Conservation (phyloP, 2,797 vertebrate genomes). For the Ciconia nigra region DNA sequence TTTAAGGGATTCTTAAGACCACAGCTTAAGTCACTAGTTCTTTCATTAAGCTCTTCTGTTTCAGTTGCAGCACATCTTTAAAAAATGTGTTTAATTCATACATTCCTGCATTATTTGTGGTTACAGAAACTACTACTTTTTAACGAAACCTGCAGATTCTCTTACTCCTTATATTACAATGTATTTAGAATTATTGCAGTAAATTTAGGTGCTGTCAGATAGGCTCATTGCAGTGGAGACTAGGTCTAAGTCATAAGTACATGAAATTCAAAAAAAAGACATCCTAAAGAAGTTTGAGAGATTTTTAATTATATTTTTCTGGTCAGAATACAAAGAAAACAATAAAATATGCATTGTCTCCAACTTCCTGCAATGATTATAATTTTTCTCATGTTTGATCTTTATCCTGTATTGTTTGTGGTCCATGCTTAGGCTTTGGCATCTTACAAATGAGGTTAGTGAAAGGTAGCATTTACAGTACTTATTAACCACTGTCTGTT, state of each 20-base stretch:
- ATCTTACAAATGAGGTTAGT: background rate
- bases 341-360: background rate
- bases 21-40: background rate
- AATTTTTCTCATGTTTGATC: background rate
- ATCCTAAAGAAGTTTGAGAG: background rate
- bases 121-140: background rate
- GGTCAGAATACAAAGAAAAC: background rate
- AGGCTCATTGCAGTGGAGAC: background rate
- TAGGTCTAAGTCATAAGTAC: background rate
- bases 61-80: background rate
- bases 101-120: background rate
- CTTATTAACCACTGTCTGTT: slow-evolving; percentile 18
- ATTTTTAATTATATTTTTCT: background rate
- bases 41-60: background rate
- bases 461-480: background rate
- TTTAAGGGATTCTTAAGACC: background rate
- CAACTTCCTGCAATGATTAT: background rate
- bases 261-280: background rate
- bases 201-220: background rate
- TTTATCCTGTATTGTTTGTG: background rate
- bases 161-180: background rate
- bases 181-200: background rate
- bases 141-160: background rate
- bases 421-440: background rate
- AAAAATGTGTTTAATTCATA: background rate